Evolutionary conservation across 1,140 invertebrate genomes (phyloP).

Genomic region (Pseudomyrmex flavicornis): DNA sequence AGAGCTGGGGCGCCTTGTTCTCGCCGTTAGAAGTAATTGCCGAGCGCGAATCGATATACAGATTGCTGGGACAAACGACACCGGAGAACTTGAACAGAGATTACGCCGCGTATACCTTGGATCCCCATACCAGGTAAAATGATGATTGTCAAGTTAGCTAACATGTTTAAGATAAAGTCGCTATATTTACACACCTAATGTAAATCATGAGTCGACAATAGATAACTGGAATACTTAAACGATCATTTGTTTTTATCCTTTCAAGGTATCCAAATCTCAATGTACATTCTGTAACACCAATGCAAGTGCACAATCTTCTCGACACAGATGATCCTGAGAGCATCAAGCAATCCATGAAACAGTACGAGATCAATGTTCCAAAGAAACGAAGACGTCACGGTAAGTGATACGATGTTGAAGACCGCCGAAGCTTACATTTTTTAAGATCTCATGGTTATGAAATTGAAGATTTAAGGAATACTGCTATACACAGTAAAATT

Average conservation of each 20-base stretch:
- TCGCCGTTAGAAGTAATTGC: constrained; percentile 94
- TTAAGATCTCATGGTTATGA: background rate
- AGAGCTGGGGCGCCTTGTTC: constrained; percentile 90
- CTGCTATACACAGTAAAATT: background rate
- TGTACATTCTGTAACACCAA: constrained; percentile 86
- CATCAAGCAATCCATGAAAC: constrained; percentile 86
- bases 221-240: constrained; percentile 6
- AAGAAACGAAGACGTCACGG: constrained; percentile 89
- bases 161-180: background rate
- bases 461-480: background rate
- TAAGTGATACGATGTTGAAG: constrained; percentile 74
- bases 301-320: constrained; percentile 88
- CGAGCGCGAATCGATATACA: constrained; percentile 97
- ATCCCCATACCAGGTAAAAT: constrained; percentile 91
- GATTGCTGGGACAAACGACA: constrained; percentile 96
- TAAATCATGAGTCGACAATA: no score
- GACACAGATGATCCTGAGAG: constrained; percentile 88
- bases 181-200: no score
- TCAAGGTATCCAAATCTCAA: constrained; percentile 86
- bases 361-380: constrained; percentile 84
- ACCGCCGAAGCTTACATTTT: background rate
- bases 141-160: background rate
- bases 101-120: constrained; percentile 94
- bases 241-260: constrained; percentile 20
- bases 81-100: constrained; percentile 97